Percentiles rank a stretch among this genome's conserved stretches.
Evolutionary conservation across 2,797 vertebrate genomes (phyloP).

Genomic region (Prionace glauca): DNA sequence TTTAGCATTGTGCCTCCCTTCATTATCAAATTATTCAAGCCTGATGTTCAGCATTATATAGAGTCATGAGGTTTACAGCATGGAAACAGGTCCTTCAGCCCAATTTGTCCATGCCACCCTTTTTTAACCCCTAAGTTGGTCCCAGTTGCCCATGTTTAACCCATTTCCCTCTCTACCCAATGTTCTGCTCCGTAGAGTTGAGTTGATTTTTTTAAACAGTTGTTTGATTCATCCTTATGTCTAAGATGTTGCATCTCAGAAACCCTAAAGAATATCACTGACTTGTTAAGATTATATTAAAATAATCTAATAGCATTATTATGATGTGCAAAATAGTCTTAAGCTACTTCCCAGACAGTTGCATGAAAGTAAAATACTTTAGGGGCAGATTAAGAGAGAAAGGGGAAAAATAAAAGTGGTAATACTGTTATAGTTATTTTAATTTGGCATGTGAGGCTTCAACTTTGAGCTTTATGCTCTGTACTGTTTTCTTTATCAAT

Average conservation of each 20-base stretch:
- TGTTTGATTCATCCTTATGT: background rate
- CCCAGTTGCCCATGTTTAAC: too few relatives aligned
- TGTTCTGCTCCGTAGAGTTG: background rate
- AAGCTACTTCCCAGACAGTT: background rate
- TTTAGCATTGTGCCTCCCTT: background rate
- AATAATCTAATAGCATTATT: background rate
- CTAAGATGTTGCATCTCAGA: background rate
- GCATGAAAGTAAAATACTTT: background rate
- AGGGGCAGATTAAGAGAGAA: background rate
- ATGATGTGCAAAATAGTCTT: background rate
- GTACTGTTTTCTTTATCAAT: background rate
- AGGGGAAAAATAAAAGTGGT: background rate
- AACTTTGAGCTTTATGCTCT: background rate
- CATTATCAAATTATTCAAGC: background rate
- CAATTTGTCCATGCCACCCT: too few relatives aligned
- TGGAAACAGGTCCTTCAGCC: too few relatives aligned
- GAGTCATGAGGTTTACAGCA: too few relatives aligned
- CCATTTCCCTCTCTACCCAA: too few relatives aligned
- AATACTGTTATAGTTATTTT: background rate
- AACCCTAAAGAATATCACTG: background rate
- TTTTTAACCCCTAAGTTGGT: too few relatives aligned
- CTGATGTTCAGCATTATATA: background rate
- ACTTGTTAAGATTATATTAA: background rate
- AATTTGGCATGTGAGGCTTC: background rate
- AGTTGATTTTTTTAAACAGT: background rate